A percentile compares a stretch with the other conserved stretches of the same genome.
These are phyloP conservation scores for Eristalis arbustorum DNA, from an alignment of 2,888 invertebrate genomes.

Conservation along the genomic window DNA sequence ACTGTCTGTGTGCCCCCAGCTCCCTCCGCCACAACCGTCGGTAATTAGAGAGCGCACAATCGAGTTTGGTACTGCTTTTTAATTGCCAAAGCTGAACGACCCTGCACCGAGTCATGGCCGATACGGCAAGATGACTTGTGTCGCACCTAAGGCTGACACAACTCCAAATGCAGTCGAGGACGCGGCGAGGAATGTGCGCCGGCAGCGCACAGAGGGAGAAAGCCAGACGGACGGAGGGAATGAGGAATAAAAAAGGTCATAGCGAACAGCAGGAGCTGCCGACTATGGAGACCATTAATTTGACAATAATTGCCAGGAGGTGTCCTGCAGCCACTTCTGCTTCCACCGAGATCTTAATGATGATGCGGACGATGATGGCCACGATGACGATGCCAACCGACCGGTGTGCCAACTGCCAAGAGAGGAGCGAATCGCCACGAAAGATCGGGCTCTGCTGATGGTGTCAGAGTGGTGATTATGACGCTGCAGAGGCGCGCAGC, in stretches of 20 bases:
- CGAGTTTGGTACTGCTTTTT: constrained; percentile 1
- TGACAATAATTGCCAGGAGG: constrained; percentile 60
- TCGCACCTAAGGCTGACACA: constrained; percentile 2
- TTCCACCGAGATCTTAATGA: constrained; percentile 45
- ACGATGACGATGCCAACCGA: background rate
- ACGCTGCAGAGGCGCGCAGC: background rate
- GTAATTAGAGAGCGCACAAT: constrained; percentile 22
- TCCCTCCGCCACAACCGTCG: background rate
- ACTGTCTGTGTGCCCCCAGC: background rate
- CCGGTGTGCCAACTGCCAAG: constrained; percentile 2
- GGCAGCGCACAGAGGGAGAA: background rate
- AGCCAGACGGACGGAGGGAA: background rate
- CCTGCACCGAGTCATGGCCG: background rate
- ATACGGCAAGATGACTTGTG: constrained; percentile 1
- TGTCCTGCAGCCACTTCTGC: constrained; percentile 11
- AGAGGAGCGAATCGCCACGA: constrained; percentile 22
- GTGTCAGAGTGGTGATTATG: constrained; percentile 18
- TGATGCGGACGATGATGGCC: constrained; percentile 31
- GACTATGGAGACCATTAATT: constrained; percentile 50
- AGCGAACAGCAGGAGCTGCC: background rate
- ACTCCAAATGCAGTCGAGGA: background rate
- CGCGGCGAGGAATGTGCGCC: background rate
- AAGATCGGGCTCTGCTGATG: constrained; percentile 13
- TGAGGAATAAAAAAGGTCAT: background rate
- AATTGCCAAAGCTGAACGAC: constrained; percentile 18